A percentile compares a stretch with the other conserved stretches of the same genome.
phyloP scores from a whole-genome alignment of 2,113 vertebrate species.

The Nesoenas mayeri region DNA sequence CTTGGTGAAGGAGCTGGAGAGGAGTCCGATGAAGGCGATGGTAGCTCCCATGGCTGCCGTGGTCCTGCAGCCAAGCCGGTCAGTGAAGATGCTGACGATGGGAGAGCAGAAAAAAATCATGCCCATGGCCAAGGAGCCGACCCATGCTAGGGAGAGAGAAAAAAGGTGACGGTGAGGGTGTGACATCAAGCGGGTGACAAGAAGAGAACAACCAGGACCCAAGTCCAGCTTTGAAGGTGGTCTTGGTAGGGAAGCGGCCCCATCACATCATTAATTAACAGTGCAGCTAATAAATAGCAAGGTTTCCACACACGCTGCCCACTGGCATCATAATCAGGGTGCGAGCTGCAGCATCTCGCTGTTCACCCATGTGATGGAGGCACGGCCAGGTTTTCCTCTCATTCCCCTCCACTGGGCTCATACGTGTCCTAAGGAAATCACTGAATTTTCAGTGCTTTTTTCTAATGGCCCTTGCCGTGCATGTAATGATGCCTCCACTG shows the following conservation, averaged over 20 bases:
- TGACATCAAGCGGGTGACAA: background rate
- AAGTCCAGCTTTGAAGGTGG: background rate
- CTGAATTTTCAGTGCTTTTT: rapidly evolving
- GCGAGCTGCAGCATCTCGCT: rapidly evolving
- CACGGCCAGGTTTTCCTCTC: background rate
- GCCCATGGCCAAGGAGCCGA: slow-evolving; percentile 94
- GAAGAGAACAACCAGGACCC: background rate
- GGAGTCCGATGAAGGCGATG: slow-evolving; percentile 91
- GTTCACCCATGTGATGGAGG: rapidly evolving
- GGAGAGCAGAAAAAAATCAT: slow-evolving; percentile 99
- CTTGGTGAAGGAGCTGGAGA: slow-evolving; percentile 95
- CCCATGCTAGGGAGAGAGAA: slow-evolving; percentile 85
- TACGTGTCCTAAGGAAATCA: background rate
- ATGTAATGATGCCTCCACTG: rapidly evolving
- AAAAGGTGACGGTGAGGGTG: background rate
- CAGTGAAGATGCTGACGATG: slow-evolving; percentile 98
- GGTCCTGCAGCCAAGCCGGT: slow-evolving; percentile 92
- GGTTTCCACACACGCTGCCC: rapidly evolving
- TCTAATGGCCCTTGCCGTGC: background rate
- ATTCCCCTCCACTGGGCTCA: background rate
- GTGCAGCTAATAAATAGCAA: background rate
- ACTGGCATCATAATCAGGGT: rapidly evolving
- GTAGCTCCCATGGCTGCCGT: slow-evolving; percentile 89
- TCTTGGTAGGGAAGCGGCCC: background rate
- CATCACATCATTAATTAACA: background rate